These are phyloP conservation scores for Meliscaeva auricollis DNA, from an alignment of 2,888 invertebrate species.

Conservation along the genomic window DNA sequence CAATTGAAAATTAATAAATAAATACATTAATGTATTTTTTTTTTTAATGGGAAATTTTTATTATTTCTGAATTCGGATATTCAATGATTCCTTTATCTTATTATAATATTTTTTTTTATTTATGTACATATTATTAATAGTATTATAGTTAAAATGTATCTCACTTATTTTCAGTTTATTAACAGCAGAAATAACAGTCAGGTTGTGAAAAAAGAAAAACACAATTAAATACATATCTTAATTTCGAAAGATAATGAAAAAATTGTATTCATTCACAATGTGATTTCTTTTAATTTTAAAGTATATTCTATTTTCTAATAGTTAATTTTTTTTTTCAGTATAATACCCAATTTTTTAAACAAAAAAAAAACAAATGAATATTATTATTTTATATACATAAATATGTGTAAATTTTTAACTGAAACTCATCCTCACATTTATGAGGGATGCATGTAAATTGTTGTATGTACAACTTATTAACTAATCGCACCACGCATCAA, in stretches of 20 bases:
- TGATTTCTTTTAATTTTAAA: not conserved
- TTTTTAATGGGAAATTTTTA: not conserved
- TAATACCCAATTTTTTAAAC: not conserved
- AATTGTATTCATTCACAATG: not conserved
- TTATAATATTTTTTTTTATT: constrained; percentile 8
- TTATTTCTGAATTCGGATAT: constrained; percentile 17
- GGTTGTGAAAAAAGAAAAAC: constrained; percentile 13
- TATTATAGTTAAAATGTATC: constrained; percentile 1
- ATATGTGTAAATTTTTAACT: constrained; percentile 31
- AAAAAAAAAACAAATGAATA: not conserved
- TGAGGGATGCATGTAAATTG: not conserved
- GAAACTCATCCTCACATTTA: constrained; percentile 8
- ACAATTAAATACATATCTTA: constrained; percentile 33
- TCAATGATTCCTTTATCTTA: constrained; percentile 11
- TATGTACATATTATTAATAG: constrained; percentile 1
- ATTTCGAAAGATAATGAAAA: constrained; percentile 4
- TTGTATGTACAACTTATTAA: constrained; percentile 27
- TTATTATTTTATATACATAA: constrained; percentile 24
- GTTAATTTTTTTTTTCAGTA: not conserved
- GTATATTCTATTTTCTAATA: not conserved
- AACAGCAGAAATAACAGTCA: constrained; percentile 26
- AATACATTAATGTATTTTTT: not conserved
- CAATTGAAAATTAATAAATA: not conserved
- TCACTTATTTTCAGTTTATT: constrained; percentile 2
- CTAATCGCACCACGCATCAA: not conserved